Evolutionary conservation across 2,888 invertebrate genomes (phyloP).

Genomic region (Mythimna lalbum): DNA sequence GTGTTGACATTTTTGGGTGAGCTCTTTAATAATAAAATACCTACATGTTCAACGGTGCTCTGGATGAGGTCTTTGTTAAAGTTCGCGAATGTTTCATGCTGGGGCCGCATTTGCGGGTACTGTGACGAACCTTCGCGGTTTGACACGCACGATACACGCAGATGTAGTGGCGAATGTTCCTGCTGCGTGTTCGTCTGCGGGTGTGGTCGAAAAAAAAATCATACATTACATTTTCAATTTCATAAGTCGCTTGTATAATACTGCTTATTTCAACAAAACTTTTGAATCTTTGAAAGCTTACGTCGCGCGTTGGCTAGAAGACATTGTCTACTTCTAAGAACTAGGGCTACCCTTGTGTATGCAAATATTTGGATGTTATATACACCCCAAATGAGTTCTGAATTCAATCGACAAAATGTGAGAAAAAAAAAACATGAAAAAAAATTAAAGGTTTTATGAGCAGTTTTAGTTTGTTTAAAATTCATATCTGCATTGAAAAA

Average conservation of each 20-base stretch:
- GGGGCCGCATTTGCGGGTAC: no score
- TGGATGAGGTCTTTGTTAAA: constrained; percentile 30
- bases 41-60: constrained; percentile 39
- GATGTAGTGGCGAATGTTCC: no score
- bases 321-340: constrained; percentile 15
- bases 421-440: no score
- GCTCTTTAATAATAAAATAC: constrained; percentile 56
- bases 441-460: no score
- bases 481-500: no score
- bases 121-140: no score
- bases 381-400: no score
- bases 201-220: no score
- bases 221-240: constrained; percentile 1
- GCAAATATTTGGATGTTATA: constrained; percentile 21
- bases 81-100: constrained; percentile 18
- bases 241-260: neutral
- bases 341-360: constrained; percentile 5
- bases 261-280: constrained; percentile 18
- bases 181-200: no score
- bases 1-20: constrained; percentile 59
- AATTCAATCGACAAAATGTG: no score
- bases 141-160: no score
- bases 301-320: neutral
- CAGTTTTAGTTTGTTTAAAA: no score
- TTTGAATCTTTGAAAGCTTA: constrained; percentile 20